Base-by-base conservation (phyloP, 1,140 invertebrate species). In the Metaphire vulgaris region DNA sequence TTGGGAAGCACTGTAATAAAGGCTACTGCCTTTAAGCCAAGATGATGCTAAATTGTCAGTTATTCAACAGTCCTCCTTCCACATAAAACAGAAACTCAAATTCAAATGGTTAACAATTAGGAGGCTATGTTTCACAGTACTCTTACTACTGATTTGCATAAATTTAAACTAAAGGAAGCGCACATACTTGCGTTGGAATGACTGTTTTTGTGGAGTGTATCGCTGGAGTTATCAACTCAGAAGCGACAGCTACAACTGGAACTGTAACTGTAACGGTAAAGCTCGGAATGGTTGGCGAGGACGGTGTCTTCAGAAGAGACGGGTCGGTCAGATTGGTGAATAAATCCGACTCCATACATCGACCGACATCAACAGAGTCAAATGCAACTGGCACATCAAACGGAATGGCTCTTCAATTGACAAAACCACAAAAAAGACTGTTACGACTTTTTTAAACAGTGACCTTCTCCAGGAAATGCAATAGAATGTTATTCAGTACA, bases 191-290 rank as follows among this genome's bases (percentile, higher is more conserved):
- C 6, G 72, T 32, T 0, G 68, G 33, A 56, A 71, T 66, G 31
- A 41, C 29, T 66, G 31, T 1, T 28, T 41, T 33, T 1, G 34
- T 34, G 32, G 33, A 15, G 6, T 33, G 14, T 73, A 29, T 33
- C 26, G 41, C 31, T n/a, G n/a, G n/a, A 16, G 65, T 29, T 67
- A 33, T 64, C 30, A 68, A 21, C 2, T 31, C 64, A 33, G 74
- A 66, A 0, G 74, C 33, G 31, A 41, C 69, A 21, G 41, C n/a
- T 64, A 69, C 26, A 33, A 34, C 30, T 31, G 76, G 34, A 26
- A 69, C 12, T 66, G 69, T 66, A 21, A 75, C 66, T 2, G 74
- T 75, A 26, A 75, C 66, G 16, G 77, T 72, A 6, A 72, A 70
- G 26, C 32, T 70, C 1, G 68, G 74, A n/a, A 72, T 16, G 2